Percentiles rank a stretch among this genome's conserved stretches.
Conservation (phyloP, 2,888 invertebrate genomes). For the Camptogramma bilineatum region DNA sequence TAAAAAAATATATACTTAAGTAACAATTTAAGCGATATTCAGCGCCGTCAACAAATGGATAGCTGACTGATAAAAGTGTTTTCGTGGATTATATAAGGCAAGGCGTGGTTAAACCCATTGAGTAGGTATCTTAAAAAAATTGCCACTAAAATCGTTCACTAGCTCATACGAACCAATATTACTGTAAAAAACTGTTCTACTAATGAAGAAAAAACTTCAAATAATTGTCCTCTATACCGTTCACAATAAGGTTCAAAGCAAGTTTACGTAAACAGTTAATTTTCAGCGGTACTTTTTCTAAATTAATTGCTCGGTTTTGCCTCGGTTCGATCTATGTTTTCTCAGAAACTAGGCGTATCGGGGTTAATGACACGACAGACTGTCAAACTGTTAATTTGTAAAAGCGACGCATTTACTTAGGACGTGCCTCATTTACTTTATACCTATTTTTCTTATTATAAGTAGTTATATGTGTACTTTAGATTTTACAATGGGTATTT, state of each 20-base stretch:
- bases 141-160: too few relatives aligned
- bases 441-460: not conserved
- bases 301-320: slow-evolving; percentile 73
- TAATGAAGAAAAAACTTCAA: not conserved
- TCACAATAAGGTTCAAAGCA: slow-evolving; percentile 23
- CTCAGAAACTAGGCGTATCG: slow-evolving; percentile 61
- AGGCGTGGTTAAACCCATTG: too few relatives aligned
- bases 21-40: too few relatives aligned
- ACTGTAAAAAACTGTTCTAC: not conserved
- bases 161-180: not conserved
- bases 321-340: slow-evolving; percentile 68
- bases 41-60: too few relatives aligned
- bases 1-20: too few relatives aligned
- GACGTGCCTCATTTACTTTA: slow-evolving; percentile 29
- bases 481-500: not conserved
- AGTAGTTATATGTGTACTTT: not conserved
- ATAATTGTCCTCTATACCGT: not conserved
- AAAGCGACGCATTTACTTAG: slow-evolving; percentile 40
- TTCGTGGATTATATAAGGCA: too few relatives aligned
- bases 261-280: slow-evolving; percentile 32
- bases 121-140: too few relatives aligned
- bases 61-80: too few relatives aligned
- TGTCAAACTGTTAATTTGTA: slow-evolving; percentile 51
- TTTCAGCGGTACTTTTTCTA: slow-evolving; percentile 66
- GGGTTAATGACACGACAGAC: slow-evolving; percentile 61